Conservation (phyloP, 2,888 invertebrate genomes). For the Vesta saturnalis region DNA sequence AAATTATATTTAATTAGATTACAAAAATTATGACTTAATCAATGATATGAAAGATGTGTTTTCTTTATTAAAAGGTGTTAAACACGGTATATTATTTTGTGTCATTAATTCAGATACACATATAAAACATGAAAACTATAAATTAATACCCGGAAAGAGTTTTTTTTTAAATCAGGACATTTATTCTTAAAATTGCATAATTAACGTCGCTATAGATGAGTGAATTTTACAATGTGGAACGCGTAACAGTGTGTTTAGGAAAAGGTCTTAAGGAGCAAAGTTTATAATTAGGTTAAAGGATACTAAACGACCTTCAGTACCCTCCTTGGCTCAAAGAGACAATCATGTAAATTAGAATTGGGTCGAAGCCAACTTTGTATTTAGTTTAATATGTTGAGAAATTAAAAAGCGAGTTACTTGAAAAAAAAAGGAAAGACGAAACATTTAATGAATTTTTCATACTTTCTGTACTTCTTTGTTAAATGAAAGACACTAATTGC, state of each 20-base stretch:
- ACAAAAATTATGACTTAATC: too few relatives aligned
- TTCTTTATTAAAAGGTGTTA: too few relatives aligned
- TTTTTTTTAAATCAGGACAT: too few relatives aligned
- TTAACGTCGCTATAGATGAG: not conserved
- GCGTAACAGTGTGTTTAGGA: slow-evolving; percentile 41
- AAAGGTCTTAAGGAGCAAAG: slow-evolving; percentile 49
- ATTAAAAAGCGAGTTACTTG: not conserved
- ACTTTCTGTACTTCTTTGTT: slow-evolving; percentile 30
- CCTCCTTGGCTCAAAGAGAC: slow-evolving; percentile 44
- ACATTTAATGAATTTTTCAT: slow-evolving; percentile 33
- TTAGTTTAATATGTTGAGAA: slow-evolving; percentile 15
- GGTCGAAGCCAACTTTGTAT: slow-evolving; percentile 39
- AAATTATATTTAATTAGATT: too few relatives aligned
- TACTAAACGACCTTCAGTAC: slow-evolving; percentile 47
- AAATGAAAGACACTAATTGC: slow-evolving; percentile 33
- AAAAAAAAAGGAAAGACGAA: slow-evolving; percentile 1
- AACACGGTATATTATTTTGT: too few relatives aligned
- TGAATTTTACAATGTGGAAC: not conserved
- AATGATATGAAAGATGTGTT: too few relatives aligned
- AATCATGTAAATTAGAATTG: slow-evolving; percentile 48
- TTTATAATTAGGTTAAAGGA: slow-evolving; percentile 50
- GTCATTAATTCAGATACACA: too few relatives aligned
- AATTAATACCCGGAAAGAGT: too few relatives aligned
- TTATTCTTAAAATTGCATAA: not conserved
- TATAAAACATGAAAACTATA: too few relatives aligned